Conservation (phyloP, 2,113 vertebrate genomes). For the Chloropsis hardwickii region DNA sequence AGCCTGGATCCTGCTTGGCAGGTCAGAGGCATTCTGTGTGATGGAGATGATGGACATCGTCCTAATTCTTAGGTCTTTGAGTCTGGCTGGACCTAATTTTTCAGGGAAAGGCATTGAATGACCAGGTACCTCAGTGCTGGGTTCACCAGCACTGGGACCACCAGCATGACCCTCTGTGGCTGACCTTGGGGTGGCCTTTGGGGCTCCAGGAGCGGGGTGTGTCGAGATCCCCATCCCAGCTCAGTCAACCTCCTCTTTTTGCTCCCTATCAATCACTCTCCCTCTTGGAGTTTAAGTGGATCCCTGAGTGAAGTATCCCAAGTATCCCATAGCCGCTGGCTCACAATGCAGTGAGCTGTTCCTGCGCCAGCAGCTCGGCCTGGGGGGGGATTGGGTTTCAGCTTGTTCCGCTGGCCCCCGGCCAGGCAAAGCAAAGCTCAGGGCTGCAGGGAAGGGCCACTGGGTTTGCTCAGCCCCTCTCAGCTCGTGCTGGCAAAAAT, state of each 20-base stretch:
- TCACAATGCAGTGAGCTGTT: slow-evolving; percentile 72
- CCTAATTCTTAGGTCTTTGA: neutral
- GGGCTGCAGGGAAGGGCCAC: slow-evolving; percentile 50
- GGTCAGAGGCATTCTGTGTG: neutral
- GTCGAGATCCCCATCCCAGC: neutral
- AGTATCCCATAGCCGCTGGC: neutral
- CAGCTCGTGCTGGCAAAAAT: slow-evolving; percentile 60
- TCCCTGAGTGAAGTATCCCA: slow-evolving; percentile 66
- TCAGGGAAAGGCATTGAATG: neutral
- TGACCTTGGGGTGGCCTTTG: neutral
- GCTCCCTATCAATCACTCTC: slow-evolving; percentile 65
- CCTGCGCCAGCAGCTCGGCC: slow-evolving; percentile 21
- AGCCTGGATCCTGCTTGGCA: neutral
- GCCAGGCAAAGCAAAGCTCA: slow-evolving; percentile 72
- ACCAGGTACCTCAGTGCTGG: neutral
- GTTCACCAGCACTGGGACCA: accelerated
- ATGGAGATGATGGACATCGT: neutral
- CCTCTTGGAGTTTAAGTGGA: slow-evolving; percentile 67
- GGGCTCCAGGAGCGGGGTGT: accelerated
- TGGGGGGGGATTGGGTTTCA: slow-evolving; percentile 69
- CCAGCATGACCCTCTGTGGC: accelerated
- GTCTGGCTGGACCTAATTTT: neutral
- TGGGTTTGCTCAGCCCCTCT: slow-evolving; percentile 44
- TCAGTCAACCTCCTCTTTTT: slow-evolving; percentile 1
- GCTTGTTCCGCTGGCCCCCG: slow-evolving; percentile 44